Conservation (phyloP, 2,113 vertebrate genomes). For the Rana temporaria region DNA sequence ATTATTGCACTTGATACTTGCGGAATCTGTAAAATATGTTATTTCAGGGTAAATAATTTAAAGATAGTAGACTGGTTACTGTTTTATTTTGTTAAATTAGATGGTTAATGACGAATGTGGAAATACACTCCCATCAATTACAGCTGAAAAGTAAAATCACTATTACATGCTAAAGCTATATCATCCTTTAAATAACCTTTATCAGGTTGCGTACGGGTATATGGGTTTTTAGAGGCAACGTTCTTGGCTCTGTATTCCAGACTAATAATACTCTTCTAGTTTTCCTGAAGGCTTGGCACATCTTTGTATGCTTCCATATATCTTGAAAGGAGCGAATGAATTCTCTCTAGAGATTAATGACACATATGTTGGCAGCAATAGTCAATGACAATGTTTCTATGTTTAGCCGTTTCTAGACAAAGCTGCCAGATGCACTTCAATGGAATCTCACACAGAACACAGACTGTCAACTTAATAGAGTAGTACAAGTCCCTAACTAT, state of each 20-base stretch:
- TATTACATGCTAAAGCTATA: no score
- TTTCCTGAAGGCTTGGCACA: neutral
- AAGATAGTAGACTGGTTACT: no score
- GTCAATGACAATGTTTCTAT: slow-evolving; percentile 43
- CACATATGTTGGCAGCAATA: slow-evolving; percentile 20
- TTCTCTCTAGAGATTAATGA: slow-evolving; percentile 48
- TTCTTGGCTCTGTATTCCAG: neutral
- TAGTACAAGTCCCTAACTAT: neutral
- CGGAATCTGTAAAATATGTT: no score
- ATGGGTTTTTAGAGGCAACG: no score
- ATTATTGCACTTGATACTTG: no score
- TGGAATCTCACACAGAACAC: neutral
- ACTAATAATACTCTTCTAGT: neutral
- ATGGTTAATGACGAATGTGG: no score
- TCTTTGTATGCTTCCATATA: neutral
- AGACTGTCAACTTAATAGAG: neutral
- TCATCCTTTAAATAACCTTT: no score
- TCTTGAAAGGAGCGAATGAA: slow-evolving; percentile 51
- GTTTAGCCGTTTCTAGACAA: slow-evolving; percentile 11
- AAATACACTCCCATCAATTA: no score
- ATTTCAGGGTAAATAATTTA: no score
- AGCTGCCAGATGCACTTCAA: neutral
- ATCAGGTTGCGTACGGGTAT: no score
- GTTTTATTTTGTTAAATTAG: no score
- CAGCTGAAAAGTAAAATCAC: no score